Evolutionary conservation across 2,797 vertebrate genomes (phyloP), one percentile per base, ranked within the genome.

Genomic region (Sphenopsis melanotis): DNA sequence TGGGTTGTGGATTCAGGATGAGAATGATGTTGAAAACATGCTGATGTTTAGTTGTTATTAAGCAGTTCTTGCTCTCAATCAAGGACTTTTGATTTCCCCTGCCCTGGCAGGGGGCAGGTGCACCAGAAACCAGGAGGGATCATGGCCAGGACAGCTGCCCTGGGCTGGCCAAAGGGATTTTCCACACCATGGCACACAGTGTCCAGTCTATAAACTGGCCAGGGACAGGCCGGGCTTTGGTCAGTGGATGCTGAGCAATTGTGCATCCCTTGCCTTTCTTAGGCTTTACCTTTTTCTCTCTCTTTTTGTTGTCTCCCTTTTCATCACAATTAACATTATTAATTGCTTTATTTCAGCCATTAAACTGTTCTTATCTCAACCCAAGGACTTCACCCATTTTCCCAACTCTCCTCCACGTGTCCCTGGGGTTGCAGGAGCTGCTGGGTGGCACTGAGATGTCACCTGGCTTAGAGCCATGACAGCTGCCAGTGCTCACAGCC

Each of bases 131-230:
- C 50, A 46, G 64, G 37, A 34, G 57, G 10, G 12, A 70, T 7
- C 23, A 16, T 0, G 19, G n/a, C 52, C 59, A 44, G 65, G 44
- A 66, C 3, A 21, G 47, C 47, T 20, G 18, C 15, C 4, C 20
- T 6, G 11, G 36, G 4, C 30, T 66, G 55, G 30, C 36, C 69
- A 61, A n/a, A 61, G 9, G 70, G 42, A 29, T 2, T 11, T n/a
- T n/a, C 13, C 77, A 34, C 55, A 22, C 27, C 27, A 1, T 4
- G 22, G 41, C 8, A 47, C 34, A 37, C 13, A 42, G 5, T 7
- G 12, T 5, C 16, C 34, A 17, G 15, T 6, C 9, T 1, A 6
- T 5, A 10, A 50, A 23, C 44, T 21, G 53, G 1, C 2, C 24
- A 21, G 60, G 37, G 24, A 8, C n/a, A 52, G n/a, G 16, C 20